Evolutionary conservation across 2,888 invertebrate genomes (phyloP).

Genomic region (Drosophila melanosoma): DNA sequence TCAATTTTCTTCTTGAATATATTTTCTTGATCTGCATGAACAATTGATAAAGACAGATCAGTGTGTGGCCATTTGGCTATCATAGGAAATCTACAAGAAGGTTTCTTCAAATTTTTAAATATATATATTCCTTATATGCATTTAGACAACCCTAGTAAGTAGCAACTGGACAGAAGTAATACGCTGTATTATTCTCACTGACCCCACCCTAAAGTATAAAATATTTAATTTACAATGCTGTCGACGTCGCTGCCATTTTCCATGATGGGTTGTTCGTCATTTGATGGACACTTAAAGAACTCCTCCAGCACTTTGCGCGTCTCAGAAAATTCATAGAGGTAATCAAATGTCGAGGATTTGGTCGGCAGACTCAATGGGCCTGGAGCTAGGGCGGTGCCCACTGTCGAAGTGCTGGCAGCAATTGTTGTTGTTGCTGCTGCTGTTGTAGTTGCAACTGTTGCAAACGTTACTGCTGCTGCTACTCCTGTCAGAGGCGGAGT

Average conservation of each 20-base stretch:
- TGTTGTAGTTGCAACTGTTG: slow-evolving; percentile 20
- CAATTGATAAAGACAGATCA: background rate
- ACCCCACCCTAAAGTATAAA: background rate
- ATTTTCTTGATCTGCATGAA: background rate
- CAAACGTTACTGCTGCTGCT: slow-evolving; percentile 9
- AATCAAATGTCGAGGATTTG: slow-evolving; percentile 91
- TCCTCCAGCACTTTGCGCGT: slow-evolving; percentile 96
- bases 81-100: background rate
- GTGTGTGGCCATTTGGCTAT: background rate
- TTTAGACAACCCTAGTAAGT: background rate
- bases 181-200: background rate
- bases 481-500: slow-evolving; percentile 37
- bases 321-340: slow-evolving; percentile 95
- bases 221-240: slow-evolving; percentile 82
- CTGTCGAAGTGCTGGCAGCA: slow-evolving; percentile 37
- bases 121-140: background rate
- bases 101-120: background rate
- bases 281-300: slow-evolving; percentile 91
- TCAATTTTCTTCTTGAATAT: background rate
- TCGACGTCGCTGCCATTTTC: slow-evolving; percentile 85
- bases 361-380: slow-evolving; percentile 76
- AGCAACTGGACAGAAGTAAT: too few relatives aligned
- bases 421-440: slow-evolving; percentile 21
- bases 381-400: slow-evolving; percentile 14
- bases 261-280: slow-evolving; percentile 86